Evolutionary conservation across 2,888 invertebrate species (phyloP), one percentile per base, ranked within the genome.

Genomic region (Anagyrus pseudococci): DNA sequence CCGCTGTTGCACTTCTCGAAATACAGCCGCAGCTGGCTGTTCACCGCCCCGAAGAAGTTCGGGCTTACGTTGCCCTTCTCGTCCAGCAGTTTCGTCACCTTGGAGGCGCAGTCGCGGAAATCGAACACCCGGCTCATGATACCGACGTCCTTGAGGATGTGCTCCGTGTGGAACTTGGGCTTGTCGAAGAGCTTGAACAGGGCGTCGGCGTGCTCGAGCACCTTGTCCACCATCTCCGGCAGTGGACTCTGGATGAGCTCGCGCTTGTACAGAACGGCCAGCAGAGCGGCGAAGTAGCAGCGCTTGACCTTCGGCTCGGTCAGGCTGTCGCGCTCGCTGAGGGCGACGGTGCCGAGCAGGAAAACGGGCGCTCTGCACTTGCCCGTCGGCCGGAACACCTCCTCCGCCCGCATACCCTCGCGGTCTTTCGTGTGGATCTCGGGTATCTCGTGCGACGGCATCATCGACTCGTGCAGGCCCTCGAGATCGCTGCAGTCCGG

Each of bases 51-150:
- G 7, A 63, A 47, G 19, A 70, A 68, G 15, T 25, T 48, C 8
- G 26, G 33, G 0, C 23, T 33, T 1, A 17, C 64, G 0, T 61
- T 71, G 0, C 52, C 37, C 0, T 70, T 55, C 46, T 76, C 69
- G 0, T 69, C 43, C 13, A 67, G 71, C 2, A 75, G 53, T 3
- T 57, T 49, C 0, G 72, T 63, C 15, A 78, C 61, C 0, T 67
- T 37, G 0, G 71, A 70, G 0, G 77, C 72, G 7, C 73, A 69
- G 43, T 79, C 80, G 0, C 79, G 72, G 15, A 80, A 69, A 50
- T 79, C 77, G 22, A 81, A 81, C 0, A 76, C 67, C 8, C 80
- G 73, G 43, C 77, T 75, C 72, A 78, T 76, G 7, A 80, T 37
- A 0, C 71, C 73, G 0, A 80, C 68, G 37, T 77, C 77, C 1